A percentile compares a stretch with the other conserved stretches of the same genome.
Conservation (phyloP, 2,797 vertebrate species). For the Rhinella marina region DNA sequence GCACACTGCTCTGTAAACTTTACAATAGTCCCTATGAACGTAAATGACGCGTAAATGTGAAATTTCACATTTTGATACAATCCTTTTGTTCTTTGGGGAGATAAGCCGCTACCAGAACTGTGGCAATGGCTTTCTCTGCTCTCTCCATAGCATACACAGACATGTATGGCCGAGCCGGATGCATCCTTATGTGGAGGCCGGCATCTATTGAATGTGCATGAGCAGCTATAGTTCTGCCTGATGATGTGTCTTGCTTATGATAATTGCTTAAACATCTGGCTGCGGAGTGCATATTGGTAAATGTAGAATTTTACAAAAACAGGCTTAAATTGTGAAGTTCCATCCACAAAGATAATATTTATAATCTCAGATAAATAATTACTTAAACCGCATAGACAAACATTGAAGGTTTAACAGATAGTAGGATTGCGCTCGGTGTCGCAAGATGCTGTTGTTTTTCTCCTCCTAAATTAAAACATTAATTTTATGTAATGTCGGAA, state of each 20-base stretch:
- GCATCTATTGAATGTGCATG: too few relatives aligned
- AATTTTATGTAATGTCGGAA: conserved; percentile 38
- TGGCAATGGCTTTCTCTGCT: too few relatives aligned
- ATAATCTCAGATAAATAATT: conserved; percentile 33
- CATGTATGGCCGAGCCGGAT: too few relatives aligned
- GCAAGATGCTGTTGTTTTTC: conserved; percentile 16
- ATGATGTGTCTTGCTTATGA: neutral
- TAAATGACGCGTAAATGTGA: too few relatives aligned
- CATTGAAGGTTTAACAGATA: neutral
- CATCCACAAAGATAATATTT: conserved; percentile 34
- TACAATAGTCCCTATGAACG: too few relatives aligned
- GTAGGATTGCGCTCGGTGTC: conserved; percentile 9
- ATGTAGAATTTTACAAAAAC: neutral
- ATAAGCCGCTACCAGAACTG: too few relatives aligned
- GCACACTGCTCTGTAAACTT: too few relatives aligned
- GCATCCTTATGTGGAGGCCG: too few relatives aligned
- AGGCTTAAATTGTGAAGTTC: neutral
- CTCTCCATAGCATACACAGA: too few relatives aligned
- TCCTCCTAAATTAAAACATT: conserved; percentile 3
- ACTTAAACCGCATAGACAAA: conserved; percentile 33
- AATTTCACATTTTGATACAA: too few relatives aligned
- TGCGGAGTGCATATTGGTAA: neutral
- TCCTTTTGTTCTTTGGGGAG: too few relatives aligned
- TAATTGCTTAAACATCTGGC: conserved; percentile 6
- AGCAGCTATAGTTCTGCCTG: neutral